Base-by-base conservation (phyloP, 2,888 invertebrate genomes). In the Saturnia pavonia region DNA sequence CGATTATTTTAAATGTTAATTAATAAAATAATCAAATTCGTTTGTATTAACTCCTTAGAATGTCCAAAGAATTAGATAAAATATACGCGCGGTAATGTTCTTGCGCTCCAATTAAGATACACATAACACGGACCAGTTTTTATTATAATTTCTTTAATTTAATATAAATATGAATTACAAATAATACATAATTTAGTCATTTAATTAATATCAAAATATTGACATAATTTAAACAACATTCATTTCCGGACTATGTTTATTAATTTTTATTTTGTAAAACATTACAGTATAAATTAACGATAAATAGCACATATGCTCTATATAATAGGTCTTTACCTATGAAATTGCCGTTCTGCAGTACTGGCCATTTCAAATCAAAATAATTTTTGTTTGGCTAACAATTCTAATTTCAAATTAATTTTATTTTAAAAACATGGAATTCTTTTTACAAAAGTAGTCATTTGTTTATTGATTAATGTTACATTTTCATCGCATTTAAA, bases 41-140 rank as follows among this genome's bases (percentile, higher is more conserved):
- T 25, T 60, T 51, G 71, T 71, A 71, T 71, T 9, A n/a, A 43
- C 71, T 71, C 71, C 25, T 16, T 65, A 12, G 27, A 25, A 43
- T n/a, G 51, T 69, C 22, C 42, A 22, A 25, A 6, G 43, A 27
- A 27, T 48, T 71, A 67, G 71, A 43, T 57, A 69, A 80, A 76
- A 81, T 74, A 77, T 78, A 77, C 79, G 81, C 80, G 83, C 79
- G 81, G 85, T 88, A 87, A 88, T 87, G 85, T 88, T 88, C 85
- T 90, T 87, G 86, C 85, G 91, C 90, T 88, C 91, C 85, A 92
- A 88, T 91, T 90, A 86, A 81, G 78, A 77, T 82, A 80, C 81
- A 78, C 69, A 78, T 76, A 82, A 80, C 81, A 78, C 69, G 78
- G 80, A 89, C 89, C 84, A 87, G 90, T 89, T 87, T 54, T 77